Evolutionary conservation across 1,140 invertebrate genomes (phyloP).

Genomic region (Saccostrea echinata): DNA sequence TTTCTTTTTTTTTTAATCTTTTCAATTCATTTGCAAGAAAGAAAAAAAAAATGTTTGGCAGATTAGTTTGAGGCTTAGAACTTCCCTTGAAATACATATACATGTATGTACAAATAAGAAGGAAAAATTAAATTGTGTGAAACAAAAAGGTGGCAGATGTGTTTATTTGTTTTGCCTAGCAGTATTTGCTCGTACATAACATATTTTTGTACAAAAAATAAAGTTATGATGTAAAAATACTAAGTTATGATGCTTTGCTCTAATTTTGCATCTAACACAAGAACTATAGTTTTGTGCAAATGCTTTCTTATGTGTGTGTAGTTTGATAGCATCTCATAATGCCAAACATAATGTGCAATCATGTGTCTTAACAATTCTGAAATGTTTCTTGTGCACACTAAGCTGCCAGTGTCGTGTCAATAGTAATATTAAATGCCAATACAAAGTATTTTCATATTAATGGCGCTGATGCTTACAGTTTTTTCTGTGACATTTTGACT

Average conservation of each 20-base stretch:
- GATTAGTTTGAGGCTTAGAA: too few species aligned
- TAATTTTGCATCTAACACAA: not conserved
- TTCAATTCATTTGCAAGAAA: too few species aligned
- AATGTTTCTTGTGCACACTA: not conserved
- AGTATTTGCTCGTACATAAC: not conserved
- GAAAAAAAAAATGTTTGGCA: too few species aligned
- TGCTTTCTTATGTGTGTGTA: not conserved
- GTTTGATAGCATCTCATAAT: conserved; percentile 11
- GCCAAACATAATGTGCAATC: conserved; percentile 27
- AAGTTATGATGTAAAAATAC: not conserved
- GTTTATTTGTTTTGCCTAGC: too few species aligned
- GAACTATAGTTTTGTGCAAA: not conserved
- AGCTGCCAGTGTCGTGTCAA: not conserved
- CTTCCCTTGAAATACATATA: too few species aligned
- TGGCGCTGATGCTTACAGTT: not conserved
- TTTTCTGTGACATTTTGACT: not conserved
- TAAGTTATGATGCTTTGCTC: not conserved
- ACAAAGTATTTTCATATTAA: not conserved
- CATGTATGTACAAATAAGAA: too few species aligned
- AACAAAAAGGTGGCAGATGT: too few species aligned
- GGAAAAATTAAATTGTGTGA: too few species aligned
- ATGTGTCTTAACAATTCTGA: not conserved
- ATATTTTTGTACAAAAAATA: not conserved
- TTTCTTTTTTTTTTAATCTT: too few species aligned
- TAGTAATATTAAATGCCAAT: not conserved